A percentile compares a stretch with the other conserved stretches of the same genome.
phyloP scores from a whole-genome alignment of 2,888 invertebrate species.

The Thelaira solivaga region DNA sequence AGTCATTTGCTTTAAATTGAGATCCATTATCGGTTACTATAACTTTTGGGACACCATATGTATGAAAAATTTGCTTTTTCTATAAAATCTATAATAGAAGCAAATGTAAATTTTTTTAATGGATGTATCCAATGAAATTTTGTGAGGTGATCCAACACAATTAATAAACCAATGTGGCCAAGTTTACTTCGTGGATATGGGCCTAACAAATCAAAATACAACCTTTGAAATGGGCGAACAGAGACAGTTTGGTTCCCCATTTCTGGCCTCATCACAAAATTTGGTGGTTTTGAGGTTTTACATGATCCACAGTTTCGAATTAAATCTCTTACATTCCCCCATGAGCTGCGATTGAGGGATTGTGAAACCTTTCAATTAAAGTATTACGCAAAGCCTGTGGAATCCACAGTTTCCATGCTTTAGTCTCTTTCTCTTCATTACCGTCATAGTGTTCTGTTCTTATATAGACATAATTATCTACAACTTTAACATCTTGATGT shows the following conservation, averaged over 20 bases:
- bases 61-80: neutral
- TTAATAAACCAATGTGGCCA: slow-evolving; percentile 8
- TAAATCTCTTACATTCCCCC: slow-evolving; percentile 17
- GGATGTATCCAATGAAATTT: neutral
- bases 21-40: neutral
- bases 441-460: neutral
- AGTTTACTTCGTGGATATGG: slow-evolving; percentile 18
- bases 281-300: slow-evolving; percentile 23
- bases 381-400: neutral
- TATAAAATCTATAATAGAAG: too few relatives aligned
- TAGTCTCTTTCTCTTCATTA: neutral
- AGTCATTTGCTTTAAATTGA: neutral
- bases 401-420: slow-evolving; percentile 6
- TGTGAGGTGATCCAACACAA: slow-evolving; percentile 10
- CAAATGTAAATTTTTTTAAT: too few relatives aligned
- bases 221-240: neutral
- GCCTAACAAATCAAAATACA: slow-evolving; percentile 9
- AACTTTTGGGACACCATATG: neutral
- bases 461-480: neutral
- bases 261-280: slow-evolving; percentile 8
- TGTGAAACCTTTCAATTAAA: neutral
- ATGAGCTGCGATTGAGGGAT: neutral
- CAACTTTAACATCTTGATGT: neutral
- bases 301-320: slow-evolving; percentile 4
- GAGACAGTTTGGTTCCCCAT: neutral